Evolutionary conservation across 2,113 vertebrate species (phyloP), one percentile per base, ranked within the genome.

Genomic region (Epinephelus moara): DNA sequence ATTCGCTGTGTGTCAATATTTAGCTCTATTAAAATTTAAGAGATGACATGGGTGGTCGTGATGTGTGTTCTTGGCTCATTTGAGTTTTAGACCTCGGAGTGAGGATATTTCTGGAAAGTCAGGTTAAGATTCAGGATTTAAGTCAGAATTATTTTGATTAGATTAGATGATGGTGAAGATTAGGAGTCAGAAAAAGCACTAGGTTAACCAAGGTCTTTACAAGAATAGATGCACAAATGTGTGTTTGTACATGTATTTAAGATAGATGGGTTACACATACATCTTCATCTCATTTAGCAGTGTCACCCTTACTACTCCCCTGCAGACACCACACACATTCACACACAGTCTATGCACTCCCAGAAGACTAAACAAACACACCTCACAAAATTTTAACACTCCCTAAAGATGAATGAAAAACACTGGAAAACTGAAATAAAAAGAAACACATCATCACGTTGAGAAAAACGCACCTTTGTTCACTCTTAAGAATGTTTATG

Each of bases 1-100:
- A 89, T 64, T 67, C 63, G 81, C 52, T 75, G 68, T 83, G 78
- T 86, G 88, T 85, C 85, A 89, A 90, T 86, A 82, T 81, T 93
- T 86, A 76, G 82, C 30, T 53, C 10, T 1, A 75, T 63, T 79
- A 71, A 85, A 89, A 75, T 77, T 59, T 63, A 80, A 71, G 56
- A 80, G 75, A 57, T 76, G 56, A n/a, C 60, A 56, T 52, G 82
- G 73, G 80, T 80, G 68, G 84, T 75, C 67, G 4, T 6, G 18
- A 50, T 40, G 56, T 70, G 83, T 25, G 60, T 30, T 56, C 23
- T 52, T 73, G 55, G 67, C 30, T 52, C 2, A 64, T 53, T 68
- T 40, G 13, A 71, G 5, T 53, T 62, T 50, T 14, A 8, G 4
- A 62, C 37, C 30, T 9, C 0, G 55, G 27, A 67, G n/a, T 27